phyloP scores from a whole-genome alignment of 2,888 invertebrate genomes.

The Conistra vaccinii region DNA sequence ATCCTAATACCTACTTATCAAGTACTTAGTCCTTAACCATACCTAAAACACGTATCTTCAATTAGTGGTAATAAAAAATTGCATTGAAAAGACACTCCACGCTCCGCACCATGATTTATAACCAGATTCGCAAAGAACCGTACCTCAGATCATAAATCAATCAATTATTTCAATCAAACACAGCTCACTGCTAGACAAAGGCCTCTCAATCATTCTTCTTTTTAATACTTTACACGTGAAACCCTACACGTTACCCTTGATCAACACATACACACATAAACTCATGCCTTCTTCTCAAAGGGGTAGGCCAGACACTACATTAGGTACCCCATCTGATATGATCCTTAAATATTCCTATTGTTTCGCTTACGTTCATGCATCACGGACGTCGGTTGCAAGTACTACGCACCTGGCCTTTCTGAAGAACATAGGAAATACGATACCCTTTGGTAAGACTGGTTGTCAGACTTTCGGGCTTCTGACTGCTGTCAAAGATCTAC shows the following conservation, averaged over 20 bases:
- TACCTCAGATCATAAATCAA: background rate
- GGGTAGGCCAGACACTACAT: too few species aligned
- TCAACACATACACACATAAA: background rate
- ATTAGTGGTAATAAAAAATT: too few species aligned
- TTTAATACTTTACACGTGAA: background rate
- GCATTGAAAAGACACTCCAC: too few species aligned
- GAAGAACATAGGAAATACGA: background rate
- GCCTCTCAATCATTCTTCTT: too few species aligned
- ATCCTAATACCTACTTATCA: too few species aligned
- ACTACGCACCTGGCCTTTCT: background rate
- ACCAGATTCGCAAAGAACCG: background rate
- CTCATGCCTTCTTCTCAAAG: background rate
- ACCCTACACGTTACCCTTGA: background rate
- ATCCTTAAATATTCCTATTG: background rate
- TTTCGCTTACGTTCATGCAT: background rate
- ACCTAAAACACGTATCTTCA: too few species aligned
- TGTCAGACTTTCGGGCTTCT: background rate
- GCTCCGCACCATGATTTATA: background rate
- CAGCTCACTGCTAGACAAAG: background rate
- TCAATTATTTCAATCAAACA: conserved; percentile 7
- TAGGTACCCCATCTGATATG: background rate
- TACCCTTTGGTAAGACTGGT: background rate
- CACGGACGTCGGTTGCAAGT: too few species aligned
- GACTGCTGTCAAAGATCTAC: too few species aligned
- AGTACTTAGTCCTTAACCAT: too few species aligned